Base-by-base conservation (phyloP, 2,888 invertebrate species). In the Cryptocheilus praepositus region DNA sequence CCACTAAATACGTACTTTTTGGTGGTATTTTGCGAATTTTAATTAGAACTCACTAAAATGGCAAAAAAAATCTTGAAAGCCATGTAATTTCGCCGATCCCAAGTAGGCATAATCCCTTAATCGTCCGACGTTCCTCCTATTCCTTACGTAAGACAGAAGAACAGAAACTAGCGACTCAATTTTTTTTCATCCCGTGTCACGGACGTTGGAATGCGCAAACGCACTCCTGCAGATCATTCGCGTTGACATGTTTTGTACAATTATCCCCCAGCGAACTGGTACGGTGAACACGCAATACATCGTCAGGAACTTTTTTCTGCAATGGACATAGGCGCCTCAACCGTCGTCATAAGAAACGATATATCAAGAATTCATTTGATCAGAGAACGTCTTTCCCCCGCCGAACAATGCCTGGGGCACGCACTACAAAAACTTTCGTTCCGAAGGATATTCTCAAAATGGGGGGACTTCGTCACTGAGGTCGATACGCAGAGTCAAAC, bases 271-370 rank as follows among this genome's bases (percentile, higher is more conserved):
- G 46, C 13, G 28, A 46, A 16, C n/a, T 46, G 71, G 60, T 63
- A 58, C 54, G 52, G 54, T 63, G 53, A 70, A 62, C 59, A 53
- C 70, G 58, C 61, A 61, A 64, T 64, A 71, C n/a, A n/a, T 63
- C 63, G 19, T 56, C 55, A 71, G 71, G 71, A 72, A 71, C 64
- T 66, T 64, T 66, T 46, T 61, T n/a, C 67, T 70, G 46, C 49
- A 61, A 65, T 57, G 51, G 46, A 66, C 63, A 67, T 58, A 64
- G 28, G 28, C 36, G 49, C 63, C 22, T 52, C 54, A 61, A 72
- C 58, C 54, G 63, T 55, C 58, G 49, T 52, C 36, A 49, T 36
- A 52, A 58, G 61, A 69, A 59, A n/a, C 11, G 16, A 46, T 46
- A 46, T 16, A 46, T 28, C 46, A 46, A 46, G 16, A 46, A 16